A percentile compares a stretch with the other conserved stretches of the same genome.
phyloP scores from a whole-genome alignment of 2,797 vertebrate genomes.

The Rousettus madagascariensis region DNA sequence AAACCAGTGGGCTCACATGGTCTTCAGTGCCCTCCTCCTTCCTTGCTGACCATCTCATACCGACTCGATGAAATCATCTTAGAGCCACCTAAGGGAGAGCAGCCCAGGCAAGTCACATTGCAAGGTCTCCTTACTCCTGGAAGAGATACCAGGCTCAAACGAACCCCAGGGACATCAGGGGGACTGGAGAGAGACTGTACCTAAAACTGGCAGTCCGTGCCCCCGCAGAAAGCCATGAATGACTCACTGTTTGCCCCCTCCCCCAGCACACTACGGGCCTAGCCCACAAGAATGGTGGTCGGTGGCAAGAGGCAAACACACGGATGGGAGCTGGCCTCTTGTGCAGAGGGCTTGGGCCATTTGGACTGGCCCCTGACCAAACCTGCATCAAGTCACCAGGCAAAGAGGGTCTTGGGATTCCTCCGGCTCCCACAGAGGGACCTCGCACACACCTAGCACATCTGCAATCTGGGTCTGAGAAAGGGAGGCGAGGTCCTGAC shows the following conservation, averaged over 20 bases:
- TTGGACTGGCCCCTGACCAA: background rate
- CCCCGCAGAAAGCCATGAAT: background rate
- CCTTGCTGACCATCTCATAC: accelerated
- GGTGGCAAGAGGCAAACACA: accelerated
- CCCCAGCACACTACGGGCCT: accelerated
- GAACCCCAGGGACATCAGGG: no score
- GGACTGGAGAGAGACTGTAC: background rate
- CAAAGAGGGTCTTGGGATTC: no score
- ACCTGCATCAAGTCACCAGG: background rate
- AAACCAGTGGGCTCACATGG: accelerated
- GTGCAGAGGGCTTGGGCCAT: accelerated
- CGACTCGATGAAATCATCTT: background rate
- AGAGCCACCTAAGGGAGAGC: background rate
- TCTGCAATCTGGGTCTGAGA: background rate
- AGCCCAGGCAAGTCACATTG: background rate
- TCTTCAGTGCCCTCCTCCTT: background rate
- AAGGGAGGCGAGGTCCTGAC: background rate
- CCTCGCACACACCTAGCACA: background rate
- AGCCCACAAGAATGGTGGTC: background rate
- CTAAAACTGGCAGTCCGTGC: background rate
- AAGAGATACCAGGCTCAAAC: background rate
- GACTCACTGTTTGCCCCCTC: accelerated
- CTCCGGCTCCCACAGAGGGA: background rate
- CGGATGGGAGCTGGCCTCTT: background rate
- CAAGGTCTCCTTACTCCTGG: background rate